Evolutionary conservation across 2,113 vertebrate genomes (phyloP), one percentile per base, ranked within the genome.

Genomic region (Pluvialis apricaria): DNA sequence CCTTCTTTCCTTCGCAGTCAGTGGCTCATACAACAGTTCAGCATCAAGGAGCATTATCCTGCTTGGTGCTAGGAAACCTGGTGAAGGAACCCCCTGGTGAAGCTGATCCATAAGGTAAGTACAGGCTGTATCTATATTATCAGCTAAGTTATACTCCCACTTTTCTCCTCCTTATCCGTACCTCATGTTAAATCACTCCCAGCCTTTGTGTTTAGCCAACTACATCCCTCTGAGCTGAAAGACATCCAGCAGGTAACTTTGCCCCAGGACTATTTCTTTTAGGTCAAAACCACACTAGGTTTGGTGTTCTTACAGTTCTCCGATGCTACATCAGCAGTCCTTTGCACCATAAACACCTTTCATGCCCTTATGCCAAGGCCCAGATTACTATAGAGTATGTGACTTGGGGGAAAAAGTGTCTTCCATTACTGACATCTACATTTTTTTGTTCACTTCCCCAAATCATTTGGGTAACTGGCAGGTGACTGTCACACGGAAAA

Each of bases 381-480:
- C 29, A 60, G 47, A 62, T 40, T 51, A 38, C 9, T 70, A 40
- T 34, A 49, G 49, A 70, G 28, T 9, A 5, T 7, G 29, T 73
- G 64, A 70, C 69, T 4, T 0, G 3, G 22, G 36, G 28, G 29
- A 29, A 71, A 25, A 58, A 16, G 31, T 1, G 1, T 47, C 47
- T 64, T n/a, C 28, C 10, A 22, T 64, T 60, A 71, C 14, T 29
- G 68, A 51, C 61, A 34, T 20, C 65, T 72, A 66, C 47, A 71
- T 90, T 87, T 91, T 90, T 87, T 91, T 64, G 22, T 68, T 92
- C 51, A 68, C 42, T 66, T 52, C 61, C 47, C 29, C 65, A 75
- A 28, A 76, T 90, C 42, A 68, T 54, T 13, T 29, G 13, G 36
- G 54, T 70, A 80, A 45, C 60, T 29, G 47, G 44, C 52, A 90